These are phyloP conservation scores for Osedax frankpressi DNA, from an alignment of 2,888 invertebrate genomes.

Conservation along the genomic window DNA sequence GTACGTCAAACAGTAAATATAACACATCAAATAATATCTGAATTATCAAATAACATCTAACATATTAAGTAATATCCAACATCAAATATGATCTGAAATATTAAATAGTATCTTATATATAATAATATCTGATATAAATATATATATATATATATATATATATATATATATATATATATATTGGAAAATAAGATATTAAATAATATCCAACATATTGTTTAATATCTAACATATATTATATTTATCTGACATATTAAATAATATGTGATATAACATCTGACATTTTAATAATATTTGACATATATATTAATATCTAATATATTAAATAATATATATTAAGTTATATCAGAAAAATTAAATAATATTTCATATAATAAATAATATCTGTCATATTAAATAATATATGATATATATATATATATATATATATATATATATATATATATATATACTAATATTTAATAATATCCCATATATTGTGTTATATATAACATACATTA, in stretches of 20 bases:
- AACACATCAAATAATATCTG: too few relatives aligned
- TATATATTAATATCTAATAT: neutral
- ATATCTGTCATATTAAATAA: neutral
- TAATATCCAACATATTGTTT: neutral
- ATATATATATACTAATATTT: neutral
- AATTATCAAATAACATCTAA: too few relatives aligned
- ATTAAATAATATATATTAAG: neutral
- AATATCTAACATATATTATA: neutral
- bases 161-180: neutral
- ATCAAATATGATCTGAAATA: too few relatives aligned
- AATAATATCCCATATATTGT: too few relatives aligned
- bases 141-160: neutral
- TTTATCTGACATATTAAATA: neutral
- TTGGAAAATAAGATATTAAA: too few relatives aligned
- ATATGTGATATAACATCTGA: neutral
- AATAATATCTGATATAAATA: neutral
- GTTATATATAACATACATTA: too few relatives aligned
- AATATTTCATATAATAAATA: too few relatives aligned
- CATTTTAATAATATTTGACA: neutral
- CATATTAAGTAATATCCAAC: too few relatives aligned
- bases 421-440: neutral
- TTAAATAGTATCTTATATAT: neutral
- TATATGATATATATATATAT: neutral
- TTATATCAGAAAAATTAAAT: too few relatives aligned
- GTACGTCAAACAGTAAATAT: too few relatives aligned